phyloP scores from a whole-genome alignment of 2,113 vertebrate species.

The Rhinolophus sinicus region DNA sequence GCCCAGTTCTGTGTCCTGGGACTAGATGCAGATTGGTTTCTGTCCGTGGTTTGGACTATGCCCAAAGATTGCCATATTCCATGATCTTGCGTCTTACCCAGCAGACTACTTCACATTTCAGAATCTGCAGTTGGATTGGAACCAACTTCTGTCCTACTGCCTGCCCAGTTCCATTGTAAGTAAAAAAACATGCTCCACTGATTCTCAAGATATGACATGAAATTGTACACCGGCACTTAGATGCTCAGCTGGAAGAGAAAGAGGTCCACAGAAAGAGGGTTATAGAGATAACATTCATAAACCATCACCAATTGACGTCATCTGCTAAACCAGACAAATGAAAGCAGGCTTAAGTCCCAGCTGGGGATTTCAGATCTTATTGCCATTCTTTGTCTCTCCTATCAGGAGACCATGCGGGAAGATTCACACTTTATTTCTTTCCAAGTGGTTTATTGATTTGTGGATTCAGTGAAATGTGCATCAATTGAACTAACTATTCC shows the following conservation, averaged over 20 bases:
- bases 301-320: conserved; percentile 57
- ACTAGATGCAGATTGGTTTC: conserved; percentile 5
- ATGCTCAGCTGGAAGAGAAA: conserved; percentile 35
- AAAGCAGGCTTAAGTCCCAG: conserved; percentile 68
- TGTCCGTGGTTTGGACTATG: conserved; percentile 45
- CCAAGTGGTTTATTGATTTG: conserved; percentile 73
- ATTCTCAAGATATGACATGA: conserved; percentile 54
- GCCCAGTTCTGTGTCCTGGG: not conserved
- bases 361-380: conserved; percentile 66
- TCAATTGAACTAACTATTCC: conserved; percentile 62
- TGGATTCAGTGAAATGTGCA: conserved; percentile 74
- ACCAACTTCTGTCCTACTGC: not conserved
- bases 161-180: conserved; percentile 31
- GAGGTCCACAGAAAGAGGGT: conserved; percentile 20
- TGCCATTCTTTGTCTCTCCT: conserved; percentile 67
- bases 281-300: conserved; percentile 72
- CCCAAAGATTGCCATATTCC: conserved; percentile 38
- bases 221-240: conserved; percentile 49
- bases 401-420: conserved; percentile 55
- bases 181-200: conserved; percentile 37
- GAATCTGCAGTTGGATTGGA: not conserved
- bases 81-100: not conserved
- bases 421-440: conserved; percentile 72
- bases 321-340: conserved; percentile 57
- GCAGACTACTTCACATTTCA: conserved; percentile 54